Percentiles rank a stretch among this genome's conserved stretches.
phyloP scores from a whole-genome alignment of 2,888 invertebrate species.

The Sericinus montela region DNA sequence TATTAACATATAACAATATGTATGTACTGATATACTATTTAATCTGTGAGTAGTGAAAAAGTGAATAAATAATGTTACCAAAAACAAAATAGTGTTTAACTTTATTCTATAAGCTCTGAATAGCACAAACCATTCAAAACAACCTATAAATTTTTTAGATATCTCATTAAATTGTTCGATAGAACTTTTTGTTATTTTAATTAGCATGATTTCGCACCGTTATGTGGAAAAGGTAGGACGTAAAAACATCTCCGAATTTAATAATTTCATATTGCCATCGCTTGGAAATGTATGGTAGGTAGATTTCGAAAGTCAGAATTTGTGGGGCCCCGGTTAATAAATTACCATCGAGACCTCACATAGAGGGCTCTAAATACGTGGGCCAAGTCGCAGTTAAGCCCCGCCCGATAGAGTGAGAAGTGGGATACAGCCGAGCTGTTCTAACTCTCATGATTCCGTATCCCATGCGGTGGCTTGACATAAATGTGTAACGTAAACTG shows the following conservation, averaged over 20 bases:
- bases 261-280: constrained; percentile 56
- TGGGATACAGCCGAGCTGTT: constrained; percentile 21
- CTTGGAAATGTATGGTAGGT: constrained; percentile 38
- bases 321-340: constrained; percentile 70
- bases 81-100: too few relatives aligned
- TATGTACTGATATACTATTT: too few relatives aligned
- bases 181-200: constrained; percentile 51
- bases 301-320: constrained; percentile 55
- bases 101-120: too few relatives aligned
- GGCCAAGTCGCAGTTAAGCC: constrained; percentile 47
- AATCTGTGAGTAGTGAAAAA: too few relatives aligned
- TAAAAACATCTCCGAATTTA: constrained; percentile 33
- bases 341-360: constrained; percentile 72
- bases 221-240: constrained; percentile 15
- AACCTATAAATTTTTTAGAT: constrained; percentile 25
- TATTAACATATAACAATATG: too few relatives aligned
- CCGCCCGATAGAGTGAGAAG: constrained; percentile 57
- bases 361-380: constrained; percentile 61
- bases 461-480: constrained; percentile 6
- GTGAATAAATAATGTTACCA: too few relatives aligned
- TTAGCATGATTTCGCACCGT: constrained; percentile 42
- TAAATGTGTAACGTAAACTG: constrained; percentile 15
- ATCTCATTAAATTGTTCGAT: constrained; percentile 41
- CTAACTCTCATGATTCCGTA: background rate
- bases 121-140: too few relatives aligned